phyloP scores from a whole-genome alignment of 2,797 vertebrate genomes.

The Intellagama lesueurii region DNA sequence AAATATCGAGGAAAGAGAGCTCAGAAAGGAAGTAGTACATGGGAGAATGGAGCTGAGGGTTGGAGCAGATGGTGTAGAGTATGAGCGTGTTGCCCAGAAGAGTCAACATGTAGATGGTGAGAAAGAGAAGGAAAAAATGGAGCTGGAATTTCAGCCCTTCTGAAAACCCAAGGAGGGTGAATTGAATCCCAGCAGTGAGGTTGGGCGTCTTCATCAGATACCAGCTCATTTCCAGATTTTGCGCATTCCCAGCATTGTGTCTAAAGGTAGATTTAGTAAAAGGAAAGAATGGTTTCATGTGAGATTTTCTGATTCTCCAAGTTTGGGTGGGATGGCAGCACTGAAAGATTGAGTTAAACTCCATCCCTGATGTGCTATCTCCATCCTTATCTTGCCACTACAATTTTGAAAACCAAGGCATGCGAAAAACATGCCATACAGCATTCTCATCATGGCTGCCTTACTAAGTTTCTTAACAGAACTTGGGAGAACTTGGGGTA shows the following conservation, averaged over 20 bases:
- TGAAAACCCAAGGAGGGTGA: slow-evolving; percentile 17
- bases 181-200: slow-evolving; percentile 20
- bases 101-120: slow-evolving; percentile 19
- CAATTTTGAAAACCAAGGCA: too few species aligned
- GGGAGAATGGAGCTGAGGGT: slow-evolving; percentile 24
- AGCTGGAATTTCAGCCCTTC: slow-evolving; percentile 9
- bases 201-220: background rate
- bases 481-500: too few species aligned
- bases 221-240: background rate
- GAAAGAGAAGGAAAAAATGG: slow-evolving; percentile 14
- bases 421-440: too few species aligned
- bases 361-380: too few species aligned
- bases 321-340: too few species aligned
- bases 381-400: too few species aligned
- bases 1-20: slow-evolving; percentile 35
- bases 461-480: too few species aligned
- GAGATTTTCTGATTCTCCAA: background rate
- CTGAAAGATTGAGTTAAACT: too few species aligned
- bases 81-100: slow-evolving; percentile 47
- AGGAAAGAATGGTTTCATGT: background rate
- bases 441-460: too few species aligned
- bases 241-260: background rate
- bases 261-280: background rate
- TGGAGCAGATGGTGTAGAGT: slow-evolving; percentile 23
- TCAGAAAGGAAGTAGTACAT: slow-evolving; percentile 24